Base-by-base conservation (phyloP, 2,888 invertebrate species). In the Coenonympha glycerion region DNA sequence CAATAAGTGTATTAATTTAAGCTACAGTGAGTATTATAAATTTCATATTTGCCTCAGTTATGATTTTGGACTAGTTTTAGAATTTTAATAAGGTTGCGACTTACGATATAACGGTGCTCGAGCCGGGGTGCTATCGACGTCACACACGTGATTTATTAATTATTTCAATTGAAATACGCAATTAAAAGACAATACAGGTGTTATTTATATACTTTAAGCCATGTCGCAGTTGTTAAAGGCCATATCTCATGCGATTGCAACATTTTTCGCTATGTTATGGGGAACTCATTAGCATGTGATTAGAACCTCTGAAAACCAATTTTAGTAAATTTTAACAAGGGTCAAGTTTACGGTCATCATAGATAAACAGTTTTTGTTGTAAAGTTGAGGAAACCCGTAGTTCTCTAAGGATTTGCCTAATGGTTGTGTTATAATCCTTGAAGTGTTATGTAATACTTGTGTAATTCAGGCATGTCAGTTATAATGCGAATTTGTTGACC, bases 401-500 rank as follows among this genome's bases (percentile, higher is more conserved):
- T 22, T 18, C 30, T 21, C 39, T 33, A 49, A 52, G 53, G 47
- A 54, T 47, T 45, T 26, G 39, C 51, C 46, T 50, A 56, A 51
- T 56, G 53, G 55, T 60, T 54, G 49, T 60, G 56, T 63, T 59
- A 60, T 58, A 59, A 59, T 64, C 60, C 64, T 62, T 60, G 61
- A 58, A 66, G 78, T 81, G 78, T 81, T 84, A 86, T 86, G 86
- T 87, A 85, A 86, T 76, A 78, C 67, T 63, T 66, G 63, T 69
- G 69, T 72, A 70, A 36, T 71, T 65, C n/a, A 67, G 58, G 69
- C 70, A 70, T 74, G 72, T 78, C 76, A 77, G 79, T 78, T 65
- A 67, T 58, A 59, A 52, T 68, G 60, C 62, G 61, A 66, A 72
- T 65, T 68, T 56, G 65, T 61, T 62, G 77, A 74, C 84, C 84